Percentiles rank a stretch among this genome's conserved stretches.
phyloP scores from a whole-genome alignment of 2,797 vertebrate genomes.

The Cossypha heuglini region DNA sequence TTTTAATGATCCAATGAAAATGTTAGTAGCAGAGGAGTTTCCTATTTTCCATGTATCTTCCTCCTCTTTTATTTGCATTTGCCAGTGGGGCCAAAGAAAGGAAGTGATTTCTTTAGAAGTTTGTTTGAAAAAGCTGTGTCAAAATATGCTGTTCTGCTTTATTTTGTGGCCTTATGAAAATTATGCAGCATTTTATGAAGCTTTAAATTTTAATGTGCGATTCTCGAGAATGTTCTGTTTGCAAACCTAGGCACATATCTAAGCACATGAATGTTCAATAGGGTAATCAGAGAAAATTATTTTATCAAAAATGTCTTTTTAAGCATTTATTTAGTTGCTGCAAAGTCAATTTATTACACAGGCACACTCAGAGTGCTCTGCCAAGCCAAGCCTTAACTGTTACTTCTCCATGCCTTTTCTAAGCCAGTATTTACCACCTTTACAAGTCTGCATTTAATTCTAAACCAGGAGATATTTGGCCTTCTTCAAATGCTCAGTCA shows the following conservation, averaged over 20 bases:
- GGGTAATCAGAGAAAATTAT: background rate
- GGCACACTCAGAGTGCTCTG: background rate
- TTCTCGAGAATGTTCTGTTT: background rate
- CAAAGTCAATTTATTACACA: background rate
- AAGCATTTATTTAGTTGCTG: background rate
- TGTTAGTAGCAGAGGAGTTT: background rate
- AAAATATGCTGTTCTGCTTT: background rate
- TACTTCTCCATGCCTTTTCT: background rate
- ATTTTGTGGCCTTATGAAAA: slow-evolving; percentile 10
- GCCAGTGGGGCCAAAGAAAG: background rate
- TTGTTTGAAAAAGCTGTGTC: background rate
- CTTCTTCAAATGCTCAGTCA: background rate
- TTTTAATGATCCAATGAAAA: background rate
- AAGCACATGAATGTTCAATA: background rate
- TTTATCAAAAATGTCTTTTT: background rate
- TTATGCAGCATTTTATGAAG: background rate
- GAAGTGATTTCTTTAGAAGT: background rate
- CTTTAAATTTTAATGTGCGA: slow-evolving; percentile 12
- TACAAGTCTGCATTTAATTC: background rate
- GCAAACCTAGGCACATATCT: background rate
- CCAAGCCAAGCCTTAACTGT: background rate
- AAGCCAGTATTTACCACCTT: background rate
- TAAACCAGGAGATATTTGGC: background rate
- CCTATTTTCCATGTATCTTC: background rate
- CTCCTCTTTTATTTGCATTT: slow-evolving; percentile 12